Base-by-base conservation (phyloP, 2,797 vertebrate genomes). In the Lateolabrax maculatus region DNA sequence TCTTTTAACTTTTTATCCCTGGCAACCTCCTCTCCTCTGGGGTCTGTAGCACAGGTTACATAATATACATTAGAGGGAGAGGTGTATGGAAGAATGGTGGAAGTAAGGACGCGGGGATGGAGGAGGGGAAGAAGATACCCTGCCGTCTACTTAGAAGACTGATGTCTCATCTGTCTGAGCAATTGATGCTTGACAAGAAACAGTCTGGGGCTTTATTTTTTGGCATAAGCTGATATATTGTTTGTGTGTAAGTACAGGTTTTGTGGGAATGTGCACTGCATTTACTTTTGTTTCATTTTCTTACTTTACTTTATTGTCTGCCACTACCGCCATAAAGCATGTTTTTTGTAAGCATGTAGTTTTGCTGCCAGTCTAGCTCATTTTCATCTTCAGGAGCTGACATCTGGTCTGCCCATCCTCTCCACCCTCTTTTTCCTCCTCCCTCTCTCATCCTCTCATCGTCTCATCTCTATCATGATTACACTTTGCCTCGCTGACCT, bases 381-480 rank as follows among this genome's bases (percentile, higher is more conserved):
- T 91, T 86, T 88, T 90, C 84, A 88, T 91, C 84, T 89, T 91
- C 83, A 92, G 84, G 79, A 92, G 85, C 69, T 75, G 89, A 89
- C 93, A 92, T 92, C 91, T 93, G 90, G 79, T 85, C 75, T 67
- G 51, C 71, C 77, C 8, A 18, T 52, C 71, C 80, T 48, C 63
- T 68, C 70, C 76, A 71, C 81, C 71, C 67, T 78, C 61, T 67
- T 46, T 64, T 56, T 60, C 68, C 77, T 70, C 62, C 64, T 71
- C 85, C 64, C 63, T 31, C 62, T 55, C 75, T 83, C 84, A 80
- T 82, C 81, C 83, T 77, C 70, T 81, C 83, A 82, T 90, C 88
- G 79, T 87, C 82, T 92, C 83, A 82, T 90, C 81, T 90, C 87
- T 79, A 68, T 86, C 90, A 85, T 91, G 91, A 94, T 93, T 94